Conservation (phyloP, 2,113 vertebrate genomes). For the Irena cyanogastra region DNA sequence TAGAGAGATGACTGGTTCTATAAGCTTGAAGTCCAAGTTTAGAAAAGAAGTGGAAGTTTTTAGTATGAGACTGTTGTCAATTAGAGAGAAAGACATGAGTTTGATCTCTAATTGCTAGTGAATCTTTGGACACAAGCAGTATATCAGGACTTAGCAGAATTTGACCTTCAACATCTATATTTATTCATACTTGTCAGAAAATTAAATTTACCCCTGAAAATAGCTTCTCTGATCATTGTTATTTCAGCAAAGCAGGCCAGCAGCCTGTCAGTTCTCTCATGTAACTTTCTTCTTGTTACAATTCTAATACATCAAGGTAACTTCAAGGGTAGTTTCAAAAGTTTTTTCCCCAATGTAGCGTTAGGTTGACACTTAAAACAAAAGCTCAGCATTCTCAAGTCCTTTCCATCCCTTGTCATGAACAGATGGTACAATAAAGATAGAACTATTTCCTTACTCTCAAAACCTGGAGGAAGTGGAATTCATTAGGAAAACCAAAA, state of each 20-base stretch:
- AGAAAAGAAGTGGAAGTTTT: background rate
- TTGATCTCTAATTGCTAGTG: background rate
- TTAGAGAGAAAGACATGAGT: background rate
- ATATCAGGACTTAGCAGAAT: background rate
- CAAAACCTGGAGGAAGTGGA: background rate
- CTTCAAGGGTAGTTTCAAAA: slow-evolving; percentile 25
- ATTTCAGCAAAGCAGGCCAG: slow-evolving; percentile 37
- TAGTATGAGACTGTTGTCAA: background rate
- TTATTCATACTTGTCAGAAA: slow-evolving; percentile 10
- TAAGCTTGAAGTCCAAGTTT: background rate
- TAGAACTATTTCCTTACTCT: background rate
- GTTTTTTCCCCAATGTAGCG: slow-evolving; percentile 1
- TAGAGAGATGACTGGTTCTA: background rate
- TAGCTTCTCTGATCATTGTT: slow-evolving; percentile 7
- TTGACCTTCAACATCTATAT: background rate
- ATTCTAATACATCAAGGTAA: slow-evolving; percentile 21
- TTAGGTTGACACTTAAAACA: background rate
- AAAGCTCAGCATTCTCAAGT: background rate
- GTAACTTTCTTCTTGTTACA: background rate
- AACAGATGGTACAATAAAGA: slow-evolving; percentile 33
- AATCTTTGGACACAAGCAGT: background rate
- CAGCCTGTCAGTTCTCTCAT: background rate
- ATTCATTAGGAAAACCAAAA: background rate
- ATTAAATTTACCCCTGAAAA: slow-evolving; percentile 40
- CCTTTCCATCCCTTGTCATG: background rate